These are phyloP conservation scores for Oreamnos americanus DNA, from an alignment of 2,113 vertebrate species.

Conservation along the genomic window DNA sequence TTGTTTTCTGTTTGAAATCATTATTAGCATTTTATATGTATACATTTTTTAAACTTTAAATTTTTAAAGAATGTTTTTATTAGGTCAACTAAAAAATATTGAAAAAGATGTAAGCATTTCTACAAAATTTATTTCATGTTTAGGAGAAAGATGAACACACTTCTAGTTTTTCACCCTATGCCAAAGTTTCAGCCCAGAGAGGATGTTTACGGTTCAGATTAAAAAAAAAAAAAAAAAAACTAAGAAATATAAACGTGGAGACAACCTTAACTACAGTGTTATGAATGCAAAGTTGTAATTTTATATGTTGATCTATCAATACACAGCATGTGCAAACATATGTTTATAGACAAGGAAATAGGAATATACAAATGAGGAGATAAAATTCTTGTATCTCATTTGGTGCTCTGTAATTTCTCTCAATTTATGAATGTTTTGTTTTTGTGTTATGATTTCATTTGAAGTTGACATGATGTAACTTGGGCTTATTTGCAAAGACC, in stretches of 20 bases:
- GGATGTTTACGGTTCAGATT: slow-evolving; percentile 76
- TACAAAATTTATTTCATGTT: slow-evolving; percentile 46
- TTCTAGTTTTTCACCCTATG: slow-evolving; percentile 56
- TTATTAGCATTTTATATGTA: not conserved
- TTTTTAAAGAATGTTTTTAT: not conserved
- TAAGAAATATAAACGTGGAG: slow-evolving; percentile 81
- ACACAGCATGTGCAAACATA: slow-evolving; percentile 84
- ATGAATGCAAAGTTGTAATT: slow-evolving; percentile 81
- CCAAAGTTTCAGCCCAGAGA: slow-evolving; percentile 67
- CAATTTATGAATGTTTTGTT: slow-evolving; percentile 78
- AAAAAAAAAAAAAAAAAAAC: slow-evolving; percentile 61
- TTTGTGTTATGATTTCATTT: slow-evolving; percentile 80
- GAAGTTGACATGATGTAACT: slow-evolving; percentile 77
- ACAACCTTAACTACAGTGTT: slow-evolving; percentile 82
- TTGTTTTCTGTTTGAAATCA: not conserved
- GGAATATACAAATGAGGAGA: slow-evolving; percentile 82
- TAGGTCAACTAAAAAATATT: not conserved
- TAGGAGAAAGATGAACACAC: slow-evolving; percentile 50
- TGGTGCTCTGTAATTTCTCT: slow-evolving; percentile 81
- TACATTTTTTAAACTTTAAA: not conserved
- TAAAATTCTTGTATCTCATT: slow-evolving; percentile 81
- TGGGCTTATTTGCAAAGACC: slow-evolving; percentile 76
- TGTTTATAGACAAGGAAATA: slow-evolving; percentile 84
- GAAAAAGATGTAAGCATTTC: not conserved
- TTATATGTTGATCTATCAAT: slow-evolving; percentile 84